Base-by-base conservation (phyloP, 2,888 invertebrate genomes). In the Brenthis ino region DNA sequence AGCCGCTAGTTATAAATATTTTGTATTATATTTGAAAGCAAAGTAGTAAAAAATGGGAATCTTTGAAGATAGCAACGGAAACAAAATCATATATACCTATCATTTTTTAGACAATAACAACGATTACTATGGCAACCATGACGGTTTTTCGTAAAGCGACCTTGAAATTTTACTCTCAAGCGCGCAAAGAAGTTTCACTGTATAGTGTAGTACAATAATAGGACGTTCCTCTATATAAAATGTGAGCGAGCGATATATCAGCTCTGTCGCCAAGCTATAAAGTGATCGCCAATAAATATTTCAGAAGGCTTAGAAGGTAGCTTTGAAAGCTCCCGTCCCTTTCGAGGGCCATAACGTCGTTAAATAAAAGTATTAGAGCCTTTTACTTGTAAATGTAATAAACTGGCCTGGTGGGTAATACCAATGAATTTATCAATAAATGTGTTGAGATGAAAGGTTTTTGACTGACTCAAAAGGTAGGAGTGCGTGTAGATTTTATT, bases 251-350 rank as follows among this genome's bases (percentile, higher is more conserved):
- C n/a, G 12, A 24, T 51, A 57, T 56, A 56, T 56, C 20, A 48
- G 16, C n/a, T 37, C n/a, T 6, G 24, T 28, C 28, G 11, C 16
- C 8, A 16, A 74, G 72, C 65, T 64, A 70, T 69, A 72, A 72
- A 78, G 79, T 79, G 78, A 77, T 79, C 77, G 75, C 77, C 74
- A 76, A 82, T 81, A 82, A 82, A 82, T 82, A 81, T 80, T 81
- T 81, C 79, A 81, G 69, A 69, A 66, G 72, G 65, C 71, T 71
- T 70, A 64, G 54, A 70, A 74, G 75, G 77, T 74, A 70, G 71
- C 72, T 68, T 74, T 72, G 72, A 74, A 74, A 76, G 75, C 75
- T 67, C 76, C 75, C 73, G 72, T 75, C 73, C 75, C 69, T 74
- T 72, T 72, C 69, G 65, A 64, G 66, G 63, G 68, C 56, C 65